Conservation (phyloP, 2,888 invertebrate genomes). For the Drosophila acutilabella region DNA sequence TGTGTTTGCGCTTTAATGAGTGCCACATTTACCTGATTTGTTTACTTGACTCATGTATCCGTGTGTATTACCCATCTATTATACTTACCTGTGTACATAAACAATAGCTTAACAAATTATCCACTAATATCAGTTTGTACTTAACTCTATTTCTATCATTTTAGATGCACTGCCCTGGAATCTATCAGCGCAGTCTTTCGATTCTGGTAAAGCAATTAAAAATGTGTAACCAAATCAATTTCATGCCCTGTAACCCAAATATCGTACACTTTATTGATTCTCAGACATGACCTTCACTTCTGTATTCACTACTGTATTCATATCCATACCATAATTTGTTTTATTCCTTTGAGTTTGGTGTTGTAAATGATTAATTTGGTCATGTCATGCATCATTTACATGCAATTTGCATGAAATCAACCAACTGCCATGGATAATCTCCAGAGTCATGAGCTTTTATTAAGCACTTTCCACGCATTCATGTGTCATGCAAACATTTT, state of each 20-base stretch:
- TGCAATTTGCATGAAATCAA: conserved; percentile 33
- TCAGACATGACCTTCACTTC: conserved; percentile 55
- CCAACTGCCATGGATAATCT: conserved; percentile 25
- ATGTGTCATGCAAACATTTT: conserved; percentile 27
- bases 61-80: conserved; percentile 10
- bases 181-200: conserved; percentile 67
- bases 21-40: conserved; percentile 45
- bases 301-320: neutral
- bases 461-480: conserved; percentile 51
- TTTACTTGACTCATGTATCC: conserved; percentile 49
- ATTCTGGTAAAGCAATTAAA: conserved; percentile 62
- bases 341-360: conserved; percentile 1
- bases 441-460: conserved; percentile 31
- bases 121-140: conserved; percentile 42
- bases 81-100: conserved; percentile 3
- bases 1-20: conserved; percentile 64
- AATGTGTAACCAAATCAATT: conserved; percentile 26
- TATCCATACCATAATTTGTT: conserved; percentile 7
- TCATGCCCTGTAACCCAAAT: conserved; percentile 17
- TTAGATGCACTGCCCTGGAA: conserved; percentile 78
- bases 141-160: conserved; percentile 71
- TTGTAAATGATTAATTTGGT: conserved; percentile 45
- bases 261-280: conserved; percentile 62
- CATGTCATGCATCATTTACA: conserved; percentile 51
- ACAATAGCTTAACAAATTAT: conserved; percentile 25